Base-by-base conservation (phyloP, 1,140 invertebrate genomes). In the Drosophila busckii region DNA sequence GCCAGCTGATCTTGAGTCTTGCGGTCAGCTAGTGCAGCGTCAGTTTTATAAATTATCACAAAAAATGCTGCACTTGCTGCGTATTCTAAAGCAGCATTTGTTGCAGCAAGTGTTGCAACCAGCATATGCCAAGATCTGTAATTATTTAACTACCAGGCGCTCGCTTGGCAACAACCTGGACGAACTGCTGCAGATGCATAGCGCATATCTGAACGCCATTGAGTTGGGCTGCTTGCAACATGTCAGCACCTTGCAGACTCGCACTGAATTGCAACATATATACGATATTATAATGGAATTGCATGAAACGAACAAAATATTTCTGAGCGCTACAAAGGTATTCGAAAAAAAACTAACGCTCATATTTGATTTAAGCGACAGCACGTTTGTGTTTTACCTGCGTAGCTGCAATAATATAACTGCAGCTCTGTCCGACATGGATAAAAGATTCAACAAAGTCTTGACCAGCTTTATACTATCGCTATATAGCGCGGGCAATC, bases 151-250 rank as follows among this genome's bases (percentile, higher is more conserved):
- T n/a, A n/a, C n/a, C n/a, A n/a, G n/a, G n/a, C 0, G 23, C 3
- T 5, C 64, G 28, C 13, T 28, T n/a, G 2, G 1, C 19, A 4
- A 28, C 35, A 2, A 13, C 2, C 3, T 80, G 0, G 68, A 80
- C 2, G 62, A 67, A 1, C 4, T 80, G 4, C 25, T 71, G 4
- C 9, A 6, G 0, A 25, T 40, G 1, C 65, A 80, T 19, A 29
- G 6, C 12, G 17, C 1, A 0, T 78, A 73, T 44, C 19, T 78
- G 3, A n/a, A 20, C 0, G 13, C 12, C 7, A 64, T 80, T 0
- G 46, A 28, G n/a, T 4, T 4, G 0, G 67, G 56, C 0, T 4
- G 15, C 4, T 35, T 67, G 16, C 48, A 29, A 32, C n/a, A n/a
- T n/a, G n/a, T n/a, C n/a, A n/a, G n/a, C n/a, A 34, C 9, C 3